Evolutionary conservation across 2,113 vertebrate species (phyloP).

Genomic region (Smithornis capensis): DNA sequence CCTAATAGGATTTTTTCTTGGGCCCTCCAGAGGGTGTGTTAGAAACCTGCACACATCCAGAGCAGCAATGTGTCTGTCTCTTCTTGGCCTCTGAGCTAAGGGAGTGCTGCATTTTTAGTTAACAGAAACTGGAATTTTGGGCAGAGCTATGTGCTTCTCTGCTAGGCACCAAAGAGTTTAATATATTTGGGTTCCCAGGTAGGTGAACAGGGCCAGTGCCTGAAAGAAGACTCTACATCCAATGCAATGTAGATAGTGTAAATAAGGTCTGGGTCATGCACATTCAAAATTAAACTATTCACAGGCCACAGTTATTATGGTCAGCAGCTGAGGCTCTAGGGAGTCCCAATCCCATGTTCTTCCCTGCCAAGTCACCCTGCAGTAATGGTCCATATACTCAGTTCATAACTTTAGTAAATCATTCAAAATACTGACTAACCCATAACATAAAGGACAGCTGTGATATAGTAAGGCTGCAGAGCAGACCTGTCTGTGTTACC

Average conservation of each 20-base stretch:
- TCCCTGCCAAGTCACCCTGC: background rate
- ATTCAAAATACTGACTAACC: background rate
- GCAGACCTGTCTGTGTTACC: constrained; percentile 23
- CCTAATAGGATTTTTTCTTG: background rate
- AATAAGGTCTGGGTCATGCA: background rate
- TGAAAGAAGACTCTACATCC: background rate
- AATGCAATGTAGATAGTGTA: background rate
- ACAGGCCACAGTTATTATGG: background rate
- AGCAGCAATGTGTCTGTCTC: background rate
- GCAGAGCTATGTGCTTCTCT: background rate
- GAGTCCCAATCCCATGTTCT: background rate
- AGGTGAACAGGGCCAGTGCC: background rate
- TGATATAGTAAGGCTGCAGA: constrained; percentile 27
- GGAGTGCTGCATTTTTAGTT: background rate
- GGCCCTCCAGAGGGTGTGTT: background rate
- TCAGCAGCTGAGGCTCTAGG: background rate
- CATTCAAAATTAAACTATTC: background rate
- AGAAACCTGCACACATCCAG: background rate
- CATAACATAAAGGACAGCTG: background rate
- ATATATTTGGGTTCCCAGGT: background rate
- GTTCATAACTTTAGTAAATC: background rate
- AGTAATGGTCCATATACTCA: background rate
- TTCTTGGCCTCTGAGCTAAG: background rate
- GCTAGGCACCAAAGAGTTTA: background rate
- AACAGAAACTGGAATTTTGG: background rate